Evolutionary conservation across 2,888 invertebrate species (phyloP).

Genomic region (Mantis religiosa): DNA sequence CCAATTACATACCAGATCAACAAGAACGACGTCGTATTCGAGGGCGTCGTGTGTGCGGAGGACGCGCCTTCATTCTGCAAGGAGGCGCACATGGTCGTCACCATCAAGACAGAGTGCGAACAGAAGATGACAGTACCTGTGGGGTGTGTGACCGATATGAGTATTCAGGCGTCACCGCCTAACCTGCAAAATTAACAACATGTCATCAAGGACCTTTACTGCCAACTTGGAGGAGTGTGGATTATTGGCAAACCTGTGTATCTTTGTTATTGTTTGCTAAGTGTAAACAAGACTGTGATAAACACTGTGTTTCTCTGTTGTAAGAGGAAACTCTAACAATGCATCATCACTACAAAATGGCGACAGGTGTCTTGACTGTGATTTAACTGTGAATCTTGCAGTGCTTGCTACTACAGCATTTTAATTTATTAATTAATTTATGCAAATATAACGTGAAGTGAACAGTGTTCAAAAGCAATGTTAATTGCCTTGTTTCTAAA

Average conservation of each 20-base stretch:
- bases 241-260: too few relatives aligned
- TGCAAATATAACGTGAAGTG: neutral
- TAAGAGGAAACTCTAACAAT: too few relatives aligned
- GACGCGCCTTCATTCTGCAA: neutral
- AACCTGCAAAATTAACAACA: neutral
- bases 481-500: neutral
- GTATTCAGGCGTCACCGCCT: neutral
- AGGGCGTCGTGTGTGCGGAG: neutral
- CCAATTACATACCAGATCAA: neutral
- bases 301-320: too few relatives aligned
- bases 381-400: neutral
- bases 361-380: neutral
- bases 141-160: neutral
- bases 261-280: too few relatives aligned
- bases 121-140: neutral
- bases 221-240: too few relatives aligned
- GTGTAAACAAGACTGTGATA: too few relatives aligned
- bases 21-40: neutral
- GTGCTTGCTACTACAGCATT: neutral
- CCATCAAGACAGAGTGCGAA: neutral
- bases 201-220: too few relatives aligned
- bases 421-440: neutral
- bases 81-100: neutral
- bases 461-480: neutral
- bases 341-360: too few relatives aligned